phyloP scores from a whole-genome alignment of 2,888 invertebrate genomes.

The Micoletzkya japonica region DNA sequence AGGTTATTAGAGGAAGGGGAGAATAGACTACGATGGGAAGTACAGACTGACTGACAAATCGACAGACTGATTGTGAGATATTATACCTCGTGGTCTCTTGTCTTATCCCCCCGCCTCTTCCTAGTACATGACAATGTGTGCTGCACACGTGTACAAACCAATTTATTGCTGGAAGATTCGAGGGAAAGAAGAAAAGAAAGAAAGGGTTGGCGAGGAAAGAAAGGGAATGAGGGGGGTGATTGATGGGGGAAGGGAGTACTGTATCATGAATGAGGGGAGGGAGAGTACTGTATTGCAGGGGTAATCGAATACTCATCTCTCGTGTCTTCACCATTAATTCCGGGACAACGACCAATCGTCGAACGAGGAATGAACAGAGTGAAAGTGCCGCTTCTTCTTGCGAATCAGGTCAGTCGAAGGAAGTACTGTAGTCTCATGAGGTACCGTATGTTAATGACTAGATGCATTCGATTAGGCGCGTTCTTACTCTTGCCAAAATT shows the following conservation, averaged over 20 bases:
- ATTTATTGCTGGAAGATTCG: too few relatives aligned
- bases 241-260: too few relatives aligned
- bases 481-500: not conserved
- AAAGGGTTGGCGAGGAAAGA: too few relatives aligned
- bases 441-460: not conserved
- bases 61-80: not conserved
- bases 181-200: too few relatives aligned
- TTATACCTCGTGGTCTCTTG: too few relatives aligned
- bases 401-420: not conserved
- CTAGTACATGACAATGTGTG: too few relatives aligned
- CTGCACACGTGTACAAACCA: too few relatives aligned
- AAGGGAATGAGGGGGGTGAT: too few relatives aligned
- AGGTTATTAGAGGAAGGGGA: too few relatives aligned
- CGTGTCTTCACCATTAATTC: constrained; percentile 21
- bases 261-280: too few relatives aligned
- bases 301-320: constrained; percentile 9
- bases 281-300: constrained; percentile 7
- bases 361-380: not conserved
- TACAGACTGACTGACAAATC: not conserved
- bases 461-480: not conserved
- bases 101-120: too few relatives aligned
- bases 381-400: constrained; percentile 13
- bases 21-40: too few relatives aligned
- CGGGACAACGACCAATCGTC: not conserved
- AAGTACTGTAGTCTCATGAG: not conserved